These are phyloP conservation scores for Pogonocichla stellata DNA, from an alignment of 2,113 vertebrate genomes.

Conservation along the genomic window DNA sequence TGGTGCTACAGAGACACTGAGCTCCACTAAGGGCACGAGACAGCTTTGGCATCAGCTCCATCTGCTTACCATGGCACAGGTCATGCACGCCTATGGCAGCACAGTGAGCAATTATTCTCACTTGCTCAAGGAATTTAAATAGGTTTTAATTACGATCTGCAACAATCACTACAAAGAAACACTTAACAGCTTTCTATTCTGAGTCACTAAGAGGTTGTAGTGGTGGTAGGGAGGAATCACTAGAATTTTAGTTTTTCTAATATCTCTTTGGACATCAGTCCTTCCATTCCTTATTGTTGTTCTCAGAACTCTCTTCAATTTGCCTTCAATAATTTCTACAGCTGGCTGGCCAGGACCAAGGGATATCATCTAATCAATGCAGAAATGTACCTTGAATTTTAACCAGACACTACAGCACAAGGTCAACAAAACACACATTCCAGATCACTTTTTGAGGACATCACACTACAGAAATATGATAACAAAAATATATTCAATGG, in stretches of 20 bases:
- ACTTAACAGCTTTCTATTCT: neutral
- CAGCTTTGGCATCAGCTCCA: accelerated
- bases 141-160: neutral
- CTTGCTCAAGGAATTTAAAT: neutral
- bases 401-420: neutral
- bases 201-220: neutral
- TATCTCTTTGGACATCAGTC: neutral
- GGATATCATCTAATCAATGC: neutral
- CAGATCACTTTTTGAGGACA: neutral
- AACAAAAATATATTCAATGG: neutral
- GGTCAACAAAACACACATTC: neutral
- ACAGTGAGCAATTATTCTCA: neutral
- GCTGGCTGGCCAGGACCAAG: neutral
- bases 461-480: neutral
- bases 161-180: neutral
- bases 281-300: neutral
- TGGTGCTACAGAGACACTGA: neutral
- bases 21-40: neutral
- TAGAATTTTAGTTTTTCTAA: neutral
- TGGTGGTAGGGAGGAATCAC: neutral
- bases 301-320: neutral
- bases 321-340: neutral
- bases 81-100: accelerated
- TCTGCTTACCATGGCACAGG: neutral
- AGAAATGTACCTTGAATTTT: neutral